These are phyloP conservation scores for Anoura caudifer DNA, from an alignment of 2,113 vertebrate species.

Conservation along the genomic window DNA sequence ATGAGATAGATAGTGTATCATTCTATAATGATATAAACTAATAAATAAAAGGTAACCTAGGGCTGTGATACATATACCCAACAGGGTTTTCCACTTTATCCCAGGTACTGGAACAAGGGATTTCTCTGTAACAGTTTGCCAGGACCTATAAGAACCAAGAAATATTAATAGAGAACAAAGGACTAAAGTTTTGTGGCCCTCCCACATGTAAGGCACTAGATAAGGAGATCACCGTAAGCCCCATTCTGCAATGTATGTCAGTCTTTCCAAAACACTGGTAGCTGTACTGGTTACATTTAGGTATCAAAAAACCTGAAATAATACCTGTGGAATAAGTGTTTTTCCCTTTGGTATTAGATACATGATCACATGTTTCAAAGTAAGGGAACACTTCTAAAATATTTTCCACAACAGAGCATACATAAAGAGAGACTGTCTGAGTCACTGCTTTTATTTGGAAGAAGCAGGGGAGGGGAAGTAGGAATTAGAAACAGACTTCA, in stretches of 20 bases:
- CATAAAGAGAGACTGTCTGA: not conserved
- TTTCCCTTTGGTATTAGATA: not conserved
- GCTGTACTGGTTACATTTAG: not conserved
- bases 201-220: not conserved
- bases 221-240: not conserved
- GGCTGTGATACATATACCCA: not conserved
- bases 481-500: not conserved
- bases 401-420: not conserved
- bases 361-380: not conserved
- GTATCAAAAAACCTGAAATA: not conserved
- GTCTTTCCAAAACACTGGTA: not conserved
- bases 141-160: not conserved
- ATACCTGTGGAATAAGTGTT: not conserved
- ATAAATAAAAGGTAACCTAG: not conserved
- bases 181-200: not conserved
- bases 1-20: not conserved
- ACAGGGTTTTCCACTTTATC: not conserved
- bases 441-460: not conserved
- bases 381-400: not conserved
- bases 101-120: not conserved
- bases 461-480: not conserved
- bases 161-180: not conserved
- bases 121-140: not conserved
- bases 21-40: not conserved
- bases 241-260: not conserved